These are phyloP conservation scores for Caenorhabditis latens DNA, from an alignment of 1,140 invertebrate species.

Conservation along the genomic window DNA sequence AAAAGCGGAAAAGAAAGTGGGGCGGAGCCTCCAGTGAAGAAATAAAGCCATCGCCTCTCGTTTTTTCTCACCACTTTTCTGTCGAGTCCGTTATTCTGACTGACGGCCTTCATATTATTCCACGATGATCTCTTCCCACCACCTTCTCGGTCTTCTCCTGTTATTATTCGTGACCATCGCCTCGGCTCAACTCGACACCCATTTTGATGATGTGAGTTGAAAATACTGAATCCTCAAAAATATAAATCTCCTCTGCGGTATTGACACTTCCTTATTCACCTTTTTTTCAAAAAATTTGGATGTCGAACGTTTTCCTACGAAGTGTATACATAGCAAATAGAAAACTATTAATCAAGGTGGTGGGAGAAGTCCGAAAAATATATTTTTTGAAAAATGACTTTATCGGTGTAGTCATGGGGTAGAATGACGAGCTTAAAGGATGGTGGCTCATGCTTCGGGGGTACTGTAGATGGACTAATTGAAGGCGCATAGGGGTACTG, in stretches of 20 bases:
- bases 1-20: conserved; percentile 1
- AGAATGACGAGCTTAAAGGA: not conserved
- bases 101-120: not conserved
- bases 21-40: conserved; percentile 2
- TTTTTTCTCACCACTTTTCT: conserved; percentile 5
- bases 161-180: conserved; percentile 34
- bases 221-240: no score
- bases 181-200: conserved; percentile 20
- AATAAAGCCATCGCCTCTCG: not conserved
- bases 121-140: not conserved
- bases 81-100: not conserved
- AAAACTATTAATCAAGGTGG: conserved; percentile 8
- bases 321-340: conserved; percentile 8
- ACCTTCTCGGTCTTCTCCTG: conserved; percentile 21
- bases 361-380: not conserved
- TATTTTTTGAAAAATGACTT: not conserved
- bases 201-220: conserved; percentile 50
- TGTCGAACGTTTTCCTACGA: not conserved
- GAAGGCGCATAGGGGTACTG: no score
- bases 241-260: no score
- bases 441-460: not conserved
- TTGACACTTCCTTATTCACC: no score
- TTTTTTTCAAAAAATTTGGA: not conserved
- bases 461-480: no score
- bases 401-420: not conserved